phyloP scores from a whole-genome alignment of 2,113 vertebrate species.

The Carettochelys insculpta region DNA sequence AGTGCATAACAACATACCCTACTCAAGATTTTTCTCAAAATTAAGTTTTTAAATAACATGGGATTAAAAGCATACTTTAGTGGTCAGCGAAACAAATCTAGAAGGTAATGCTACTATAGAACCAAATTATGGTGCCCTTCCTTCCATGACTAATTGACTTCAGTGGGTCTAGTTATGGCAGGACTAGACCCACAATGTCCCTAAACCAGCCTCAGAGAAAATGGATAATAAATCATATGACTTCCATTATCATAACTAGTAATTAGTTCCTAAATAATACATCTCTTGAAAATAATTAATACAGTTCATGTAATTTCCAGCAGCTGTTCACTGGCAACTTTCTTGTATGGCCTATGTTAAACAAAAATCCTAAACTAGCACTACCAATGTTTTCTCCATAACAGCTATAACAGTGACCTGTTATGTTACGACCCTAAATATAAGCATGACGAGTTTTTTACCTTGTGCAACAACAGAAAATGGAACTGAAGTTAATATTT shows the following conservation, averaged over 20 bases:
- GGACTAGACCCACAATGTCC: rapidly evolving
- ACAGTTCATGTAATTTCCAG: background rate
- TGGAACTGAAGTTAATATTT: background rate
- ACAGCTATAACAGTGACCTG: background rate
- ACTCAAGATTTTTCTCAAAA: background rate
- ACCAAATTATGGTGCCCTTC: background rate
- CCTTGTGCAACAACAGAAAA: background rate
- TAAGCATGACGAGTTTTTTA: background rate
- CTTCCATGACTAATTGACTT: background rate
- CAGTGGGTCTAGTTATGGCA: background rate
- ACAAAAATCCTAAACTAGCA: background rate
- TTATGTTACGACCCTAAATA: background rate
- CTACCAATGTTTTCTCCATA: background rate
- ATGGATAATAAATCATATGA: background rate
- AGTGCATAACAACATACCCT: background rate
- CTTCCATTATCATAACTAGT: background rate
- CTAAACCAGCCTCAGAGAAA: background rate
- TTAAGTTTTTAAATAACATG: background rate
- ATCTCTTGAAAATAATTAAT: background rate
- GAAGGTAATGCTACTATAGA: background rate
- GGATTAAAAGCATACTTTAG: background rate
- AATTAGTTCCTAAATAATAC: background rate
- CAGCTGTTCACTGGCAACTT: background rate
- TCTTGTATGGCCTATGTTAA: background rate
- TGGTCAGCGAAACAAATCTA: background rate